A percentile compares a stretch with the other conserved stretches of the same genome.
Evolutionary conservation across 2,888 invertebrate species (phyloP).

Genomic region (Lasioglossum pauxillum): DNA sequence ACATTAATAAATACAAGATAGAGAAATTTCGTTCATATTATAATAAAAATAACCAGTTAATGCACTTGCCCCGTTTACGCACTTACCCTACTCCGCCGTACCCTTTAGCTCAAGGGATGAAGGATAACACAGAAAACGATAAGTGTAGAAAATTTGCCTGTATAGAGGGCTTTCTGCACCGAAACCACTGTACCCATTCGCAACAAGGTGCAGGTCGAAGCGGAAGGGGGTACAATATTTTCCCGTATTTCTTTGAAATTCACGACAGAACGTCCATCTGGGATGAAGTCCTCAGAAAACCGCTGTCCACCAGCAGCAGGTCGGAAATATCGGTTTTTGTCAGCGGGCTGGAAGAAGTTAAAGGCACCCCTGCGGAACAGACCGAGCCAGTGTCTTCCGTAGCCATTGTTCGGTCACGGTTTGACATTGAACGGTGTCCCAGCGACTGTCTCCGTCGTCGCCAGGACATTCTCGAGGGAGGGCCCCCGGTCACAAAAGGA

Average conservation of each 20-base stretch:
- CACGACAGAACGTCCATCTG: slow-evolving; percentile 20
- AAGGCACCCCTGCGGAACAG: slow-evolving; percentile 55
- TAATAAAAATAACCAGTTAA: no score
- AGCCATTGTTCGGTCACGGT: slow-evolving; percentile 76
- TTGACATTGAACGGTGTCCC: slow-evolving; percentile 73
- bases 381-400: slow-evolving; percentile 45
- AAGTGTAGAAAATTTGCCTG: neutral
- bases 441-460: slow-evolving; percentile 45
- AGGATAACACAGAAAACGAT: neutral
- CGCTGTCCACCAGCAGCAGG: slow-evolving; percentile 33
- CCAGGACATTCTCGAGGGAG: slow-evolving; percentile 61
- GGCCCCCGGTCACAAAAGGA: slow-evolving; percentile 67
- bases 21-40: no score
- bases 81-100: no score
- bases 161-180: neutral
- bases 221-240: neutral
- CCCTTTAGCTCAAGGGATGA: neutral
- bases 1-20: no score
- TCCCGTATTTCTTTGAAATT: slow-evolving; percentile 10
- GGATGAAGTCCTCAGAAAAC: slow-evolving; percentile 25
- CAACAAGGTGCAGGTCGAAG: neutral
- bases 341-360: slow-evolving; percentile 42
- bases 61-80: no score
- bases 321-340: slow-evolving; percentile 63
- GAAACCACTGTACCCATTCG: neutral